Conservation (phyloP, 2,888 invertebrate genomes). For the Chelonus formosanus region DNA sequence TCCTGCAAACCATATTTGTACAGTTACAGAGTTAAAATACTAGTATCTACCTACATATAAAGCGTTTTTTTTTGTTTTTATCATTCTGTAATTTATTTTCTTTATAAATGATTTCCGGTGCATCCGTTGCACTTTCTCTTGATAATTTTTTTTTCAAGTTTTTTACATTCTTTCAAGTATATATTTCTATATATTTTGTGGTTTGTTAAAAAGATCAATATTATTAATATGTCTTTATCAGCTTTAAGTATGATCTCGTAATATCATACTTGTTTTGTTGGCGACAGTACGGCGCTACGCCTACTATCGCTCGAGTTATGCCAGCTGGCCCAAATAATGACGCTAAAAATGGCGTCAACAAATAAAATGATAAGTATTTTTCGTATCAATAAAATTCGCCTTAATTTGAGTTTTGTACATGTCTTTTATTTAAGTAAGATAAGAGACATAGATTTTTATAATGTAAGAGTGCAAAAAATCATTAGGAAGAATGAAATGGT, state of each 20-base stretch:
- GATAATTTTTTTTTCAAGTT: no score
- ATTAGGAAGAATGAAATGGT: constrained; percentile 18
- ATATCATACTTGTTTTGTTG: constrained; percentile 25
- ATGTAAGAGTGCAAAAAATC: background rate
- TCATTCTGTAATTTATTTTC: constrained; percentile 6
- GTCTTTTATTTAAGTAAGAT: background rate
- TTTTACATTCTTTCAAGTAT: no score
- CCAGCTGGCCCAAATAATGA: constrained; percentile 60
- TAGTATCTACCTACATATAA: constrained; percentile 31
- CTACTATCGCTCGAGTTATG: constrained; percentile 53
- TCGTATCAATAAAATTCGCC: no score
- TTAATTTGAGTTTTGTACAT: background rate
- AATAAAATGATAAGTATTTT: no score
- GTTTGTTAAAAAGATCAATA: no score
- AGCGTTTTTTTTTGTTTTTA: constrained; percentile 27
- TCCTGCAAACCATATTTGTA: constrained; percentile 35
- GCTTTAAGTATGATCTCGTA: background rate
- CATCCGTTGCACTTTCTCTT: constrained; percentile 19
- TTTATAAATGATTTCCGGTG: constrained; percentile 23
- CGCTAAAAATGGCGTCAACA: background rate
- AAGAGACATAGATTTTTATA: background rate
- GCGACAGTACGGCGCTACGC: constrained; percentile 35
- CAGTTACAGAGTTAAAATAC: constrained; percentile 25
- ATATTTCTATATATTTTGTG: no score
- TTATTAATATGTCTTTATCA: no score